These are phyloP conservation scores for Oncorhynchus tshawytscha DNA, from an alignment of 2,113 vertebrate genomes.

Conservation along the genomic window DNA sequence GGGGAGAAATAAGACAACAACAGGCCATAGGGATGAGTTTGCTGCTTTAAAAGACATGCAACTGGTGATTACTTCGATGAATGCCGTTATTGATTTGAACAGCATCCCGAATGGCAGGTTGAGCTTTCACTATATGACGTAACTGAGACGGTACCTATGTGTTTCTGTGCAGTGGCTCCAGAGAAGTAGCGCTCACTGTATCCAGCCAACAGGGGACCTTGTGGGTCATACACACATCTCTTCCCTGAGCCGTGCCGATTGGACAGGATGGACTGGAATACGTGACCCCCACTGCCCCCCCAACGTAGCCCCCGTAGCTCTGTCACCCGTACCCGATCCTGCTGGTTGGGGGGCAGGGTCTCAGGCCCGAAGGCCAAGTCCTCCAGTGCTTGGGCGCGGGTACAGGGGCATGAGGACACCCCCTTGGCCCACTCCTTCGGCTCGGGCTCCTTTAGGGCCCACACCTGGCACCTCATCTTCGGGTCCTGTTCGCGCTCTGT, in stretches of 20 bases:
- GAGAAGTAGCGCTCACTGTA: constrained; percentile 75
- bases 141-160: constrained; percentile 66
- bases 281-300: constrained; percentile 55
- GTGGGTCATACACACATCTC: constrained; percentile 74
- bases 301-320: constrained; percentile 64
- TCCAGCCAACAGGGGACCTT: constrained; percentile 74
- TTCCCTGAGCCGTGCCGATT: constrained; percentile 70
- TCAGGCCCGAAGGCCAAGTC: constrained; percentile 71
- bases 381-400: constrained; percentile 65
- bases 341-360: constrained; percentile 34
- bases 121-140: background rate
- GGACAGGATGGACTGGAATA: constrained; percentile 69
- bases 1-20: background rate
- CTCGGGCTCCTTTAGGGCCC: constrained; percentile 70
- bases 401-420: constrained; percentile 73
- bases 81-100: background rate
- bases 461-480: constrained; percentile 64
- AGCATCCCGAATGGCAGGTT: background rate
- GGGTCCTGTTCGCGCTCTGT: constrained; percentile 42
- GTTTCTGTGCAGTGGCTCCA: constrained; percentile 54
- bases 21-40: background rate
- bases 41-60: background rate
- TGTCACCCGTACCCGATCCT: constrained; percentile 25
- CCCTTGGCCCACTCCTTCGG: constrained; percentile 61
- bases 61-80: background rate